A percentile compares a stretch with the other conserved stretches of the same genome.
These are phyloP conservation scores for Danaus melanippus DNA, from an alignment of 1,140 invertebrate genomes.

Conservation along the genomic window DNA sequence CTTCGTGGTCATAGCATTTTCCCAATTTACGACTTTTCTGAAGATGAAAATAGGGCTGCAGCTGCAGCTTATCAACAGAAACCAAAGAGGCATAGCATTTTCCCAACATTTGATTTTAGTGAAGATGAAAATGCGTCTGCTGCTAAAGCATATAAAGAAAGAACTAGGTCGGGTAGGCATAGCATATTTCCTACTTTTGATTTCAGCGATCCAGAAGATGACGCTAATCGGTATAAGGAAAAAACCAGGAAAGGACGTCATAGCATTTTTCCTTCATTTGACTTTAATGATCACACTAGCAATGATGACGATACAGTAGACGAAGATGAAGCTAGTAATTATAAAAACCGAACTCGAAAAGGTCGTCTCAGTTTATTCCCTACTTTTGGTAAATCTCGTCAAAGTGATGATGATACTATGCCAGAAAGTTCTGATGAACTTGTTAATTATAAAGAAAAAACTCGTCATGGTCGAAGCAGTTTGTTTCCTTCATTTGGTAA, in stretches of 20 bases:
- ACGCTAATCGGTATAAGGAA: constrained; percentile 52
- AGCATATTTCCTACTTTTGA: constrained; percentile 54
- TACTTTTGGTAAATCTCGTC: constrained; percentile 56
- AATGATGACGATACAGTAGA: constrained; percentile 58
- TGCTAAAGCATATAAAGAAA: constrained; percentile 44
- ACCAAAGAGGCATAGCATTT: constrained; percentile 59
- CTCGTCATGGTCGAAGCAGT: constrained; percentile 45
- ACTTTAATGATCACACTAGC: constrained; percentile 47
- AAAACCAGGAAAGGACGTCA: constrained; percentile 49
- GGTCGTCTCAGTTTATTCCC: constrained; percentile 60
- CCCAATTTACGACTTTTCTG: constrained; percentile 57
- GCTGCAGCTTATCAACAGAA: constrained; percentile 45
- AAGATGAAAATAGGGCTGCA: constrained; percentile 50
- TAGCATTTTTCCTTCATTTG: constrained; percentile 60
- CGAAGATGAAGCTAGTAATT: constrained; percentile 54
- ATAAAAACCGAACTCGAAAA: constrained; percentile 57
- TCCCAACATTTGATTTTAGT: constrained; percentile 58
- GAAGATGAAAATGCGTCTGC: constrained; percentile 44
- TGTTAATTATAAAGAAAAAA: constrained; percentile 62
- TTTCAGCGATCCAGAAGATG: constrained; percentile 50
- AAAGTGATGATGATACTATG: constrained; percentile 52
- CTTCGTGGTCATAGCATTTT: constrained; percentile 56
- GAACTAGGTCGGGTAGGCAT: constrained; percentile 42
- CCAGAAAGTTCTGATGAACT: constrained; percentile 62
- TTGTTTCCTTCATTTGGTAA: constrained; percentile 59